Percentiles rank a stretch among this genome's conserved stretches.
Evolutionary conservation across 2,113 vertebrate genomes (phyloP).

Genomic region (Mystacornis crossleyi): DNA sequence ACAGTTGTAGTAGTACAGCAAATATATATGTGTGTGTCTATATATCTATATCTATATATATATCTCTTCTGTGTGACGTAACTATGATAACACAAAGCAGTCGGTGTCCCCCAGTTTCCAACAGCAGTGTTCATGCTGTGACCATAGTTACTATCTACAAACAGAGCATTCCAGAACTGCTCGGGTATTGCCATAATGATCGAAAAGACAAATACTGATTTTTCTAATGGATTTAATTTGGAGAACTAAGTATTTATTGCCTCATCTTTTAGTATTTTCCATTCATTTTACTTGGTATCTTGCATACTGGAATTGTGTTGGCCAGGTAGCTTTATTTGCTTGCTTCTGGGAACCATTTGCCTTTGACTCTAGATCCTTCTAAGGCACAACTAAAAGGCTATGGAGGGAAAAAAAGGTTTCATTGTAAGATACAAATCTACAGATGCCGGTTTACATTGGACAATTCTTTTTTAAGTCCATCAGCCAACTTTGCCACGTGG

Average conservation of each 20-base stretch:
- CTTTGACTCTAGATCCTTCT: neutral
- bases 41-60: neutral
- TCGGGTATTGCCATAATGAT: neutral
- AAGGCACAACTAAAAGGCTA: neutral
- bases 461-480: neutral
- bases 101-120: neutral
- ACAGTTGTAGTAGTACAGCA: neutral
- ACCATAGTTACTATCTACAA: neutral
- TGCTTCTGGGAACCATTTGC: neutral
- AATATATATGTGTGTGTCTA: neutral
- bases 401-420: neutral
- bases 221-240: neutral
- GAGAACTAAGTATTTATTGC: neutral
- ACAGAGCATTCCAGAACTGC: neutral
- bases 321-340: neutral
- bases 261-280: neutral
- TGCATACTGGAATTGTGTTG: neutral
- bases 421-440: neutral
- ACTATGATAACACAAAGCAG: neutral
- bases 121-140: neutral
- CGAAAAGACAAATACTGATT: fast-evolving
- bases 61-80: neutral
- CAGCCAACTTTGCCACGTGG: neutral
- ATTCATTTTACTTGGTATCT: neutral
- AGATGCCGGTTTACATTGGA: neutral